A percentile compares a stretch with the other conserved stretches of the same genome.
phyloP scores from a whole-genome alignment of 2,113 vertebrate genomes.

The Ceyx margarethae region DNA sequence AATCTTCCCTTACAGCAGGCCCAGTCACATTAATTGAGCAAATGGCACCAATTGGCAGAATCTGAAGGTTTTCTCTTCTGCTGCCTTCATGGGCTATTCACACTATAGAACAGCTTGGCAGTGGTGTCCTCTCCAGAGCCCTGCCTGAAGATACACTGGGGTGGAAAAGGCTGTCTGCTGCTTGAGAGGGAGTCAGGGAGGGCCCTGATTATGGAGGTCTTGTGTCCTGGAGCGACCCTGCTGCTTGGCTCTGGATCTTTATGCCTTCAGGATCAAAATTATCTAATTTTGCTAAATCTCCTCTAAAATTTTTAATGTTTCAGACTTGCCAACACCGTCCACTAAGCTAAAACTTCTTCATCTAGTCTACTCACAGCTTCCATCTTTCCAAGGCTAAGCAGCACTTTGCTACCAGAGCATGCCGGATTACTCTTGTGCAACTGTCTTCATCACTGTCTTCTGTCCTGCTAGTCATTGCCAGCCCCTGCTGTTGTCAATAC shows the following conservation, averaged over 20 bases:
- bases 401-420: background rate
- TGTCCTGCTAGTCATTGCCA: background rate
- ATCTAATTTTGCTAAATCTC: background rate
- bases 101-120: background rate
- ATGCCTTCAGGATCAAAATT: background rate
- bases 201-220: background rate
- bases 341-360: background rate
- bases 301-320: background rate
- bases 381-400: background rate
- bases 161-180: background rate
- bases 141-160: background rate
- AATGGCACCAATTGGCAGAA: background rate
- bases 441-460: background rate
- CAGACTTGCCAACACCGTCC: background rate
- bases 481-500: background rate
- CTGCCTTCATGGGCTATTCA: fast-evolving
- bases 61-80: background rate
- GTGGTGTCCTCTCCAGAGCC: background rate
- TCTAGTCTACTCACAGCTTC: background rate
- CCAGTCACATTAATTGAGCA: background rate
- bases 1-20: background rate
- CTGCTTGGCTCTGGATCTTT: background rate
- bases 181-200: background rate
- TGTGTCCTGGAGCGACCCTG: background rate
- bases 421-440: background rate